Conservation (phyloP, 2,888 invertebrate genomes). For the Sesia bembeciformis region DNA sequence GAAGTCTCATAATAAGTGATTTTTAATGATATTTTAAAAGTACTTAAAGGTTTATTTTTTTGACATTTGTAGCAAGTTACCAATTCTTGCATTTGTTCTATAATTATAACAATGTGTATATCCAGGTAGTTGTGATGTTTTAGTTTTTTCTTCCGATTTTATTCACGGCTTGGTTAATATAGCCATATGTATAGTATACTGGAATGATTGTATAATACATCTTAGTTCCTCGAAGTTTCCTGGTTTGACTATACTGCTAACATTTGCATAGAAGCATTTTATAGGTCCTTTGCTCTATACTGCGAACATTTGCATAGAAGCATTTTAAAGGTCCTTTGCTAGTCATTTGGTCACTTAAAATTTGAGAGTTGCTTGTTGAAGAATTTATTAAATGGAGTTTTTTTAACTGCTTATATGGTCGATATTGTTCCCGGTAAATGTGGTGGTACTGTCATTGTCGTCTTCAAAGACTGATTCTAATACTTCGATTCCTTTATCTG, state of each 20-base stretch:
- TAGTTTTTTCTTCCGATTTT: slow-evolving; percentile 1
- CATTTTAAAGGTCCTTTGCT: slow-evolving; percentile 1
- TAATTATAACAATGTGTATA: slow-evolving; percentile 9
- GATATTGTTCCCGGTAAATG: no score
- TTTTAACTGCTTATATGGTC: background rate
- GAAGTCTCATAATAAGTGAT: no score
- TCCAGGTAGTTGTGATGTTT: slow-evolving; percentile 1
- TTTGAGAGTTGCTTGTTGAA: background rate
- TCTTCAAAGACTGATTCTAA: no score
- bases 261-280: slow-evolving; percentile 4
- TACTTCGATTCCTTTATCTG: no score
- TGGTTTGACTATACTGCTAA: slow-evolving; percentile 1
- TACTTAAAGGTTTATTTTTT: no score
- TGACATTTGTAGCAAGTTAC: background rate
- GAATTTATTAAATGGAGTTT: background rate
- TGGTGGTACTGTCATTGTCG: no score
- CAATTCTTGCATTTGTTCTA: slow-evolving; percentile 3
- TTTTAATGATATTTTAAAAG: no score
- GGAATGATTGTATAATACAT: slow-evolving; percentile 1
- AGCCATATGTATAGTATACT: slow-evolving; percentile 2
- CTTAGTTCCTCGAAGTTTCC: slow-evolving; percentile 2
- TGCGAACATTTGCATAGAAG: slow-evolving; percentile 4
- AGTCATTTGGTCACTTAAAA: background rate
- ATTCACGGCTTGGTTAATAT: slow-evolving; percentile 3
- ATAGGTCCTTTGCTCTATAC: no score